Percentiles rank a stretch among this genome's conserved stretches.
Evolutionary conservation across 2,888 invertebrate genomes (phyloP).

Genomic region (Drosophila borealis): DNA sequence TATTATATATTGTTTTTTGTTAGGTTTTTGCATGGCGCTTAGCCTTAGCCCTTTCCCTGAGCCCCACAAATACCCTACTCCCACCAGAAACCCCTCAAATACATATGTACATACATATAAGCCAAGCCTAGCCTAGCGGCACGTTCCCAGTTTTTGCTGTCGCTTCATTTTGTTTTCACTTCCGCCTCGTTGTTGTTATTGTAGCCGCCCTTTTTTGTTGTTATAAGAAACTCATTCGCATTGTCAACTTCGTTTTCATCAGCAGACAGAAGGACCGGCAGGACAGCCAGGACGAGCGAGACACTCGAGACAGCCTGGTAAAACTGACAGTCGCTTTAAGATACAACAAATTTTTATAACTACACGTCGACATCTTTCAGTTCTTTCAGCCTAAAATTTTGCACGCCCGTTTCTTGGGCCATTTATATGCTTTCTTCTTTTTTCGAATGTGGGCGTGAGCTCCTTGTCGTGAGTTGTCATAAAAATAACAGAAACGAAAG

Average conservation of each 20-base stretch:
- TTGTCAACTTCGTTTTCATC: conserved; percentile 80
- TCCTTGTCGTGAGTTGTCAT: conserved; percentile 65
- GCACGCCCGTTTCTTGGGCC: conserved; percentile 63
- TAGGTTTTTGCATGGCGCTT: conserved; percentile 31
- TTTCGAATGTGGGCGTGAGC: not conserved
- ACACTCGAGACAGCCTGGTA: conserved; percentile 24
- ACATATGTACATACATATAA: not conserved
- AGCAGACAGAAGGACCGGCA: conserved; percentile 52
- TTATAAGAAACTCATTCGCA: conserved; percentile 79
- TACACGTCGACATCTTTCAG: conserved; percentile 65
- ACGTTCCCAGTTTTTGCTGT: conserved; percentile 78
- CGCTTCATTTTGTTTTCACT: conserved; percentile 75
- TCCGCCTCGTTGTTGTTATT: conserved; percentile 26
- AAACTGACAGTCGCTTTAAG: conserved; percentile 76
- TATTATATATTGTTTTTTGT: not conserved
- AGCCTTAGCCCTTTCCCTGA: conserved; percentile 54
- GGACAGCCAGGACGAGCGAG: conserved; percentile 1
- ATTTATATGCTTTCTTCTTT: conserved; percentile 48
- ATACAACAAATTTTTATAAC: conserved; percentile 73
- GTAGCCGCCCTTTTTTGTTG: conserved; percentile 42
- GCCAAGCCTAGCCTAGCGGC: conserved; percentile 45
- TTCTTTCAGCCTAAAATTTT: conserved; percentile 46
- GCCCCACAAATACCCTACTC: not conserved
- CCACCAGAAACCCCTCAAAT: not conserved
- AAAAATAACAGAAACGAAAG: conserved; percentile 59